These are phyloP conservation scores for Oppia nitens DNA, from an alignment of 1,140 invertebrate species.

Conservation along the genomic window DNA sequence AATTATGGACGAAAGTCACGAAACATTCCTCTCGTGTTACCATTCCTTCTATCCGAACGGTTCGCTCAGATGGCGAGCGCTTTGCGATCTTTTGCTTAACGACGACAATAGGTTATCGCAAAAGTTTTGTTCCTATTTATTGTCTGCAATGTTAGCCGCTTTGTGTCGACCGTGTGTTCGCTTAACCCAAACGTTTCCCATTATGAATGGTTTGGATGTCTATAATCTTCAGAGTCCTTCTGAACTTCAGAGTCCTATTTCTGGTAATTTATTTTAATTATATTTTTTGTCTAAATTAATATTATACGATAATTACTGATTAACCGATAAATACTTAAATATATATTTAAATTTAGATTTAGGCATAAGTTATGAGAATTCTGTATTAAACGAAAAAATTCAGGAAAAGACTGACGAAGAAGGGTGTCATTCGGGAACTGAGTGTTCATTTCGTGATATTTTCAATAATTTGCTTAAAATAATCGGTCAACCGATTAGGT, in stretches of 20 bases:
- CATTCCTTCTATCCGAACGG: constrained; percentile 91
- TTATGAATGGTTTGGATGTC: constrained; percentile 30
- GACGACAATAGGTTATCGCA: no score
- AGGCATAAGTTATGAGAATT: background rate
- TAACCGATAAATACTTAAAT: constrained; percentile 2
- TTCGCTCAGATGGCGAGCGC: constrained; percentile 72
- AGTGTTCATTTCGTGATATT: constrained; percentile 66
- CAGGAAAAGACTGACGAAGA: constrained; percentile 14
- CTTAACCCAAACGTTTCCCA: constrained; percentile 56
- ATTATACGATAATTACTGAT: no score
- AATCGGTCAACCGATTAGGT: constrained; percentile 54
- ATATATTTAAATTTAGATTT: background rate
- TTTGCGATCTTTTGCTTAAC: constrained; percentile 57
- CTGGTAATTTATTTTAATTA: background rate
- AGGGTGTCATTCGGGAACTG: constrained; percentile 20
- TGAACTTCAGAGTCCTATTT: background rate
- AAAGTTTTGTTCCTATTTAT: constrained; percentile 45
- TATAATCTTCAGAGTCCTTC: constrained; percentile 7
- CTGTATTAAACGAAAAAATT: background rate
- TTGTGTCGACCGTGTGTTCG: constrained; percentile 59
- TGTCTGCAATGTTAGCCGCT: constrained; percentile 62
- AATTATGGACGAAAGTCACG: constrained; percentile 75
- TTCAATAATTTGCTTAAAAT: constrained; percentile 62
- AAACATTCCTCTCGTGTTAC: constrained; percentile 75
- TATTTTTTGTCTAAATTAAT: no score